Evolutionary conservation across 2,113 vertebrate species (phyloP), one percentile per base, ranked within the genome.

Genomic region (Podocnemis expansa): DNA sequence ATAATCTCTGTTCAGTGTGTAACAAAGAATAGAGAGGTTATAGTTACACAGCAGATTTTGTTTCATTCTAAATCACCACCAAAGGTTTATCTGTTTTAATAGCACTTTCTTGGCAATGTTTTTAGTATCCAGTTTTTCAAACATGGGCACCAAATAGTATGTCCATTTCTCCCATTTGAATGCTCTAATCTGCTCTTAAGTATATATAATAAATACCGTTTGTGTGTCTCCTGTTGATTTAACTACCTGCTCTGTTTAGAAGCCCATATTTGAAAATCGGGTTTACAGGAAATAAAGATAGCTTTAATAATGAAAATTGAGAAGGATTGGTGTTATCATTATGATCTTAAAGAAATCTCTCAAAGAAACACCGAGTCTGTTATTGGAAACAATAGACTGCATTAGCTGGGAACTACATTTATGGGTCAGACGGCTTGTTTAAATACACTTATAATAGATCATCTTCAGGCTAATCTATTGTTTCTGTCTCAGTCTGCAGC

Each of bases 281-380:
- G 11, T 47, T 90, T 41, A 73, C 29, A 9, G 4, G 38, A 19
- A 78, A 67, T 73, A 3, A 78, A 19, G 67, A 81, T 13, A 91
- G 22, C 31, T 58, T 80, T 84, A 89, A 85, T n/a, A 91, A 84
- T 43, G 22, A 21, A 38, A 86, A 3, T n/a, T 31, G 38, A 19
- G 52, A 60, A 34, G 31, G 60, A 31, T 5, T 0, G 0, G 0
- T 76, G 47, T 79, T 90, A 70, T 0, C 0, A 25, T 76, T 45
- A 21, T 5, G 47, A 29, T 60, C 31, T 73, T 89, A 89, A 94
- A 91, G 82, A 73, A 78, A 58, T 13, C 56, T 89, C 84, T 81
- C 47, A 83, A 90, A 82, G 22, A 1, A 4, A 93, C 51, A 73
- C 52, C 83, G 70, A 14, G 51, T 55, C 86, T 93, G 78, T 82